Evolutionary conservation across 2,797 vertebrate genomes (phyloP).

Genomic region (Cossypha heuglini): DNA sequence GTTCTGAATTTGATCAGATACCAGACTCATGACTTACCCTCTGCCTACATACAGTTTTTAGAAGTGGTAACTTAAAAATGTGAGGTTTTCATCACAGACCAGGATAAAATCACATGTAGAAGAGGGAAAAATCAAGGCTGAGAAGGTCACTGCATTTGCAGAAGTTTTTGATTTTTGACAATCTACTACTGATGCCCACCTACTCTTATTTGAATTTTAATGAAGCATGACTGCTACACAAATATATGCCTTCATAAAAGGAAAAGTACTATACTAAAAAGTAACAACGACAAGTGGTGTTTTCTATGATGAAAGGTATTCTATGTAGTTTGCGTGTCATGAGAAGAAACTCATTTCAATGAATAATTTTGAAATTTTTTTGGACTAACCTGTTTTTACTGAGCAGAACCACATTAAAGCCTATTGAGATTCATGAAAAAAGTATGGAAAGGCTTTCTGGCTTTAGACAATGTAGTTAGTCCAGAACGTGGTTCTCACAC

Average conservation of each 20-base stretch:
- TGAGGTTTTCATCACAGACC: neutral
- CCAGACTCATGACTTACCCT: accelerated
- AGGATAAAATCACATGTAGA: neutral
- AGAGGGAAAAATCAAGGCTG: neutral
- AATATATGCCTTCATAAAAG: neutral
- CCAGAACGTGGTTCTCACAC: neutral
- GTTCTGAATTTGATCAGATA: neutral
- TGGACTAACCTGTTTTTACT: neutral
- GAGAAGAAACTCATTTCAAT: neutral
- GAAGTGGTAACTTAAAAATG: neutral
- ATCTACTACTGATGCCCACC: neutral
- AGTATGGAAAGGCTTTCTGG: neutral
- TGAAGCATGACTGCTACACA: neutral
- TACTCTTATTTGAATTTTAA: neutral
- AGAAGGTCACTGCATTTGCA: neutral
- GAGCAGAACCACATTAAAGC: neutral
- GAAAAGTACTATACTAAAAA: neutral
- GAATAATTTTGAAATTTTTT: neutral
- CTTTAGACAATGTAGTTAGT: neutral
- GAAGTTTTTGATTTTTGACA: neutral
- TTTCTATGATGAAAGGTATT: neutral
- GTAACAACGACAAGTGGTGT: neutral
- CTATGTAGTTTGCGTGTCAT: neutral
- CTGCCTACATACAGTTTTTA: neutral
- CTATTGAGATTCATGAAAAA: neutral